These are phyloP conservation scores for Panthera uncia DNA, from an alignment of 2,113 vertebrate genomes.

Conservation along the genomic window DNA sequence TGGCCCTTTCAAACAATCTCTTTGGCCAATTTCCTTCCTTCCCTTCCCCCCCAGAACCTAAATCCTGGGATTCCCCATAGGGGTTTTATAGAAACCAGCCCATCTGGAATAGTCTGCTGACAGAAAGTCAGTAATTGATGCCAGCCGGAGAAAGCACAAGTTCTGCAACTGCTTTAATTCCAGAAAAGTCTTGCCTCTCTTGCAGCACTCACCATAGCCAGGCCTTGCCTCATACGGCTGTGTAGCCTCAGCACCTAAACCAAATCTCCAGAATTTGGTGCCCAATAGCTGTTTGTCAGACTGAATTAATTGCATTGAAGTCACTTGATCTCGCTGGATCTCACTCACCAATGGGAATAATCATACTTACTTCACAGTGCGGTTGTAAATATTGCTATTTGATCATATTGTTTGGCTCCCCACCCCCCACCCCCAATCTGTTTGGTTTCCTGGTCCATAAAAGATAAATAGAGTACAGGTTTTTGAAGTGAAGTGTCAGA, in stretches of 20 bases:
- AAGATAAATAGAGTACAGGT: background rate
- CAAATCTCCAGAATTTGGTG: background rate
- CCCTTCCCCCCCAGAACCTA: slow-evolving; percentile 35
- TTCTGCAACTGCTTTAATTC: slow-evolving; percentile 19
- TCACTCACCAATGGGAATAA: background rate
- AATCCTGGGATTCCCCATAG: slow-evolving; percentile 41
- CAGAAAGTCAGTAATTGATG: slow-evolving; percentile 71
- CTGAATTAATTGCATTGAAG: background rate
- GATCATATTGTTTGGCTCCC: background rate
- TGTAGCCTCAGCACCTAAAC: background rate
- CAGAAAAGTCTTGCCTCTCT: background rate
- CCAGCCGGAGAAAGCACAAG: slow-evolving; percentile 51
- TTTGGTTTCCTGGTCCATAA: background rate
- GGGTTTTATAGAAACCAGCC: slow-evolving; percentile 70
- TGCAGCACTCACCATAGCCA: rapidly evolving
- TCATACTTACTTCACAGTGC: background rate
- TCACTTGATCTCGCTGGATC: background rate
- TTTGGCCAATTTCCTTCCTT: slow-evolving; percentile 56
- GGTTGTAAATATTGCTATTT: background rate
- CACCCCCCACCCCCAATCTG: background rate
- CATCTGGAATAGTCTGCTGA: slow-evolving; percentile 74
- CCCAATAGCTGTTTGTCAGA: background rate
- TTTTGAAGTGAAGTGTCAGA: background rate
- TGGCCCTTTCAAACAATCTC: slow-evolving; percentile 6
- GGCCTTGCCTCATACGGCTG: rapidly evolving